Conservation (phyloP, 2,888 invertebrate genomes). For the Meliscaeva auricollis region DNA sequence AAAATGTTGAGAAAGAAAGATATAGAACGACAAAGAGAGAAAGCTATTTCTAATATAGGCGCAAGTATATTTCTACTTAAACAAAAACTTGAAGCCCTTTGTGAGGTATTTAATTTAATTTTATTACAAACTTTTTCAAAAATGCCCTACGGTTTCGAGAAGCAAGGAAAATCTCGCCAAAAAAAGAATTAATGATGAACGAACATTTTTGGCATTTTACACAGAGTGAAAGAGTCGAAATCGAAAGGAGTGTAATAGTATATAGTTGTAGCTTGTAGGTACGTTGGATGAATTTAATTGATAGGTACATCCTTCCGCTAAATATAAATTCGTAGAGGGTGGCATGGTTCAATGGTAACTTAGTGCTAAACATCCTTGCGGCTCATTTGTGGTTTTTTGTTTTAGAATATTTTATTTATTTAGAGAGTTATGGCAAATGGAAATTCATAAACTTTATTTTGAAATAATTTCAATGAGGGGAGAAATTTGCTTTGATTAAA, state of each 20-base stretch:
- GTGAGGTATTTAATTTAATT: conserved; percentile 17
- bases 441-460: background rate
- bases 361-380: background rate
- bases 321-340: background rate
- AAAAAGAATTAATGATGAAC: conserved; percentile 2
- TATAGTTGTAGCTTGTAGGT: no score
- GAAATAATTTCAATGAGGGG: background rate
- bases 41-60: background rate
- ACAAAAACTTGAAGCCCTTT: background rate
- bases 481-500: background rate
- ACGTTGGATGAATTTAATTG: conserved; percentile 9
- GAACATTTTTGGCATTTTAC: background rate
- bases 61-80: background rate
- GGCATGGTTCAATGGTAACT: background rate
- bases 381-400: conserved; percentile 6
- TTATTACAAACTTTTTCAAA: conserved; percentile 19
- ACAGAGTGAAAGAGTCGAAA: background rate
- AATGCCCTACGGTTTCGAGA: background rate
- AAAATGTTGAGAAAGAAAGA: background rate
- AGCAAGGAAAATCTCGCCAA: background rate
- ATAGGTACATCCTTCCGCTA: conserved; percentile 10
- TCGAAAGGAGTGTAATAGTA: background rate
- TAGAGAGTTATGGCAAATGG: background rate
- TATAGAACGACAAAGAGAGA: background rate
- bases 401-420: background rate